Evolutionary conservation across 2,888 invertebrate genomes (phyloP), one percentile per base, ranked within the genome.

Genomic region (Cerastoderma edule): DNA sequence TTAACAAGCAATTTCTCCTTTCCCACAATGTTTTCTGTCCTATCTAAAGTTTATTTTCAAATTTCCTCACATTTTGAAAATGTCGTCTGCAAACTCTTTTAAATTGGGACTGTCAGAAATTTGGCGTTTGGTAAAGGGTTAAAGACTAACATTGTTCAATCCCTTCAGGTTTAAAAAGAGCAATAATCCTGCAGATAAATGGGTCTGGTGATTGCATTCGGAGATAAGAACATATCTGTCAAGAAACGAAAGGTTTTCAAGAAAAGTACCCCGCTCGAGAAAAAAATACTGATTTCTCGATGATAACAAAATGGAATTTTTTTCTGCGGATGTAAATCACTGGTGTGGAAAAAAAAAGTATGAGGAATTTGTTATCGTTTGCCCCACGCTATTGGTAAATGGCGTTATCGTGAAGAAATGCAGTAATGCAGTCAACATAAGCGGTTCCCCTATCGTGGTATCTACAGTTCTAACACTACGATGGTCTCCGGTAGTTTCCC

Each of bases 401-500:
- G 64, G 75, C 48, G 71, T 77, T 80, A 75, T 75, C 75, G 54
- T 69, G 44, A 56, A 71, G 54, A 44, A 71, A 75, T 80, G 80
- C 77, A 72, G 69, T 48, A 50, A 69, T 71, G 80, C 76, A 77
- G 65, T 53, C 70, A 76, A 65, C 54, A 44, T 64, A 72, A 77
- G 69, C 64, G 67, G 67, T 74, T 67, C 54, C 32, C 16, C 60
- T 39, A 39, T 60, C 32, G n/a, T n/a, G n/a, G n/a, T n/a, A n/a
- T 44, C 44, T 16, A 44, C 44, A 44, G 44, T 66, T 44, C 57
- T 32, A 32, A 56, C 46, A 35, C n/a, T n/a, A n/a, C n/a, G n/a
- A n/a, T n/a, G n/a, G n/a, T n/a, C n/a, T n/a, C n/a, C n/a, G n/a
- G n/a, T n/a, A n/a, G n/a, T n/a, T n/a, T n/a, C n/a, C n/a, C n/a